phyloP scores from a whole-genome alignment of 2,113 vertebrate species.

The Isichthys henryi region DNA sequence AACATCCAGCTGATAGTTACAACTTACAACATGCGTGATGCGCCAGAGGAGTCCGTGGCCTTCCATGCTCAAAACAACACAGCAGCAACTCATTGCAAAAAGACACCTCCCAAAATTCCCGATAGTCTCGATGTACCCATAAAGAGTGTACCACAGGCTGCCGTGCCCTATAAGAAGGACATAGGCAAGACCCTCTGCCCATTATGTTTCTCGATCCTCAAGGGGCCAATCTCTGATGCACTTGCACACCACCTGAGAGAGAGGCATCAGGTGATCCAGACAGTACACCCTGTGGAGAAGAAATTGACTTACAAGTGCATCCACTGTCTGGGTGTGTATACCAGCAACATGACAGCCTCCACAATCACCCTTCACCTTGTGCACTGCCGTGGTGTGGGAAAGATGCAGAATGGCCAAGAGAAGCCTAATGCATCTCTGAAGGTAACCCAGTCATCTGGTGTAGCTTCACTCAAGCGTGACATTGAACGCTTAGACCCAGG shows the following conservation, averaged over 20 bases:
- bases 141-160: conserved; percentile 76
- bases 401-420: conserved; percentile 89
- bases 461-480: conserved; percentile 70
- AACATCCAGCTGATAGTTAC: conserved; percentile 95
- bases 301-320: conserved; percentile 98
- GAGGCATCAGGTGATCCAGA: conserved; percentile 94
- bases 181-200: conserved; percentile 95
- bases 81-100: conserved; percentile 63
- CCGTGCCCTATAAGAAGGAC: conserved; percentile 94
- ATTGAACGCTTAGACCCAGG: conserved; percentile 69
- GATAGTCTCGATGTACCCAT: conserved; percentile 59
- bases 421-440: conserved; percentile 67
- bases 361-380: conserved; percentile 94
- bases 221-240: conserved; percentile 93
- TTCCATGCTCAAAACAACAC: conserved; percentile 85
- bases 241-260: conserved; percentile 91
- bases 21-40: conserved; percentile 92
- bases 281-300: conserved; percentile 95
- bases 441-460: conserved; percentile 62
- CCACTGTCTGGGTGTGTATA: conserved; percentile 94
- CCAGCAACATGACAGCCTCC: conserved; percentile 97
- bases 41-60: conserved; percentile 87
- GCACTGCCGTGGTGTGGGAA: conserved; percentile 92
- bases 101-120: conserved; percentile 73
- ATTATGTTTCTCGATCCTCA: conserved; percentile 93